Evolutionary conservation across 2,888 invertebrate species (phyloP).

Genomic region (Drosophila meridionalis): DNA sequence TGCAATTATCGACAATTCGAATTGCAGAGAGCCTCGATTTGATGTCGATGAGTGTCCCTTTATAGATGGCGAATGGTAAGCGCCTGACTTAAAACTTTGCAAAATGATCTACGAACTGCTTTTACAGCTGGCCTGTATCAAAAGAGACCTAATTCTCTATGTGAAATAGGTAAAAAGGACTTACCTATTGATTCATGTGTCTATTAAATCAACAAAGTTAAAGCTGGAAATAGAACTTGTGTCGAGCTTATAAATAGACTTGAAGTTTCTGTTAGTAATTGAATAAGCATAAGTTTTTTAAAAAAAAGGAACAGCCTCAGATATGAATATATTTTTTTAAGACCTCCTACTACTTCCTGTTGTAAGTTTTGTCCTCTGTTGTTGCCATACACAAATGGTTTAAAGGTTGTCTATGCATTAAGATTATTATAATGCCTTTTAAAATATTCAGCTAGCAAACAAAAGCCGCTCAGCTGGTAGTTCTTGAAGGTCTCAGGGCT

Average conservation of each 20-base stretch:
- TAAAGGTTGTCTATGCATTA: conserved; percentile 40
- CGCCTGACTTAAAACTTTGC: background rate
- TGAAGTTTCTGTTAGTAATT: background rate
- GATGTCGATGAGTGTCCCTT: conserved; percentile 5
- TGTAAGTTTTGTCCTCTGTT: background rate
- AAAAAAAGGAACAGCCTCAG: background rate
- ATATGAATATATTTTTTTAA: background rate
- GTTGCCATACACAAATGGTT: conserved; percentile 10
- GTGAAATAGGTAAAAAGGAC: background rate
- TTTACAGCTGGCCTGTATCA: background rate
- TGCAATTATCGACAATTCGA: conserved; percentile 51
- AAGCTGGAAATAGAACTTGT: background rate
- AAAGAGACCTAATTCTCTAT: background rate
- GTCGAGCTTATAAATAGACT: background rate
- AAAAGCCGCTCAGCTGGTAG: conserved; percentile 38
- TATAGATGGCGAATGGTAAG: background rate
- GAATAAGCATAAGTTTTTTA: background rate
- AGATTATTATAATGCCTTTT: conserved; percentile 56
- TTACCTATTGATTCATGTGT: background rate
- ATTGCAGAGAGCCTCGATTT: conserved; percentile 2
- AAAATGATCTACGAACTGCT: background rate
- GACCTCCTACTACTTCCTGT: too few species aligned
- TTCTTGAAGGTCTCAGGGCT: conserved; percentile 8
- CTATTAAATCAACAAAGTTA: background rate
- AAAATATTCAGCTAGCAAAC: conserved; percentile 47